A percentile compares a stretch with the other conserved stretches of the same genome.
phyloP scores from a whole-genome alignment of 2,888 invertebrate genomes.

The Leucophenga montana region DNA sequence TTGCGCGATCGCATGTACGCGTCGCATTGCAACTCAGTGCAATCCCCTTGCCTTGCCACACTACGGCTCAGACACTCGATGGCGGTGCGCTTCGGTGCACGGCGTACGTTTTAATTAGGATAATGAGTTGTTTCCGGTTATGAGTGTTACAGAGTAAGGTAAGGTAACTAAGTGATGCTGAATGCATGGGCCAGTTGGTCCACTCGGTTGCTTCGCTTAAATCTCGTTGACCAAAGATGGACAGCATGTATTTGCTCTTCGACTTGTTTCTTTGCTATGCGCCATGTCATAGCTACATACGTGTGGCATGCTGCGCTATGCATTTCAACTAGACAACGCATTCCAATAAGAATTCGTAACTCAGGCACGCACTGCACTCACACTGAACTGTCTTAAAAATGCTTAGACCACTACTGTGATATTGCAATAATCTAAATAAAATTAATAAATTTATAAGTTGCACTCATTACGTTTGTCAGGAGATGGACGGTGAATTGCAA shows the following conservation, averaged over 20 bases:
- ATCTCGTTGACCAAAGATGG: slow-evolving; percentile 41
- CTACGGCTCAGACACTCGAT: too few relatives aligned
- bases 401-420: slow-evolving; percentile 40
- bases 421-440: slow-evolving; percentile 65
- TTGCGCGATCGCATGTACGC: slow-evolving; percentile 70
- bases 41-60: slow-evolving; percentile 44
- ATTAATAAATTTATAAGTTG: slow-evolving; percentile 67
- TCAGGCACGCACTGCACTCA: background rate
- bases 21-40: slow-evolving; percentile 12
- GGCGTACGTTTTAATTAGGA: slow-evolving; percentile 72
- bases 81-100: slow-evolving; percentile 62
- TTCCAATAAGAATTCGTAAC: background rate
- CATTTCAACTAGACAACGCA: slow-evolving; percentile 10
- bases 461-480: slow-evolving; percentile 36
- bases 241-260: slow-evolving; percentile 20
- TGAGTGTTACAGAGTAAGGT: slow-evolving; percentile 18
- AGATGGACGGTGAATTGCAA: slow-evolving; percentile 13
- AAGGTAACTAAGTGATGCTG: background rate
- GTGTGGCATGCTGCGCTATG: slow-evolving; percentile 10
- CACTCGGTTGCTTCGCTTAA: background rate
- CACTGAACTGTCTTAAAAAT: background rate
- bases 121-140: slow-evolving; percentile 71
- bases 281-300: slow-evolving; percentile 20
- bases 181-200: slow-evolving; percentile 30
- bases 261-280: slow-evolving; percentile 18